Conservation (phyloP, 2,113 vertebrate genomes). For the Megatriorchis doriae region DNA sequence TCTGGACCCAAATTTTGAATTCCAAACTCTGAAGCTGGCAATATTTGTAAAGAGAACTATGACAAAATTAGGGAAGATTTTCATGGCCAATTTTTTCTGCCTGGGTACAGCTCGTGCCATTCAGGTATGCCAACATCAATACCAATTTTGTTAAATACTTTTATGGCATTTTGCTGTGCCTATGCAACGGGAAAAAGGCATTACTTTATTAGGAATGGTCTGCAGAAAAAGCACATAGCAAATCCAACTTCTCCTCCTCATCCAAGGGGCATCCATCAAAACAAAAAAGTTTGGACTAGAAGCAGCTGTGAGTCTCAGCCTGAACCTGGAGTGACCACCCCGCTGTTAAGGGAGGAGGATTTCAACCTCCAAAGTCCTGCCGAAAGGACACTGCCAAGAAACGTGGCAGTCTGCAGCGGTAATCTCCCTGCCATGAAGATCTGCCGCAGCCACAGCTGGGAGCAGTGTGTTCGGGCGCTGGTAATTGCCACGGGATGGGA, state of each 20-base stretch:
- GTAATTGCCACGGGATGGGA: background rate
- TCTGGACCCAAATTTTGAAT: background rate
- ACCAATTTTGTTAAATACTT: background rate
- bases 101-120: background rate
- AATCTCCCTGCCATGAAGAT: background rate
- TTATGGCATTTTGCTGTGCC: background rate
- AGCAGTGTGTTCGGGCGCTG: background rate
- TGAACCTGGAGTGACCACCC: background rate
- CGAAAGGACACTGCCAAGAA: background rate
- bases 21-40: background rate
- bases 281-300: background rate
- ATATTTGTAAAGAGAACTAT: background rate
- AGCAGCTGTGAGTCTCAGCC: background rate
- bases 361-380: background rate
- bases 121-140: background rate
- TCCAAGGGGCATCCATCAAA: background rate
- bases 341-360: background rate
- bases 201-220: background rate
- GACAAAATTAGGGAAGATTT: background rate
- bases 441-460: background rate
- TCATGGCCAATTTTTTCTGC: background rate
- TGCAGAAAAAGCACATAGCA: background rate
- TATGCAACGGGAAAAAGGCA: rapidly evolving
- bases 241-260: background rate
- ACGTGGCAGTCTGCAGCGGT: background rate